Evolutionary conservation across 2,888 invertebrate species (phyloP).

Genomic region (Atrina japonica): DNA sequence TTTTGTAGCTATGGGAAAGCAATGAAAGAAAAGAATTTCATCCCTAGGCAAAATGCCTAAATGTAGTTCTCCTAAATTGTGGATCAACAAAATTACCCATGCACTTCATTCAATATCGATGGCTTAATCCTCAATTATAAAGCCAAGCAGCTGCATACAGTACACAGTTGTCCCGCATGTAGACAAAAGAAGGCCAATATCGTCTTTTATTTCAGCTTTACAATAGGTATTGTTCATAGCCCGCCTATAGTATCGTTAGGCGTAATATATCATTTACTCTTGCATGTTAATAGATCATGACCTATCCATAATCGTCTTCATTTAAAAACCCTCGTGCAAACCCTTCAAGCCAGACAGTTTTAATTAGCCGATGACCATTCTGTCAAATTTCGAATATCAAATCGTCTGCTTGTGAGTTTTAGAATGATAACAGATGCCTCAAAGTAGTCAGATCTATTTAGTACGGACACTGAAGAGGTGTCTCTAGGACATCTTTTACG

Average conservation of each 20-base stretch:
- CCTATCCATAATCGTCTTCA: background rate
- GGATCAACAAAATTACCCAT: slow-evolving; percentile 12
- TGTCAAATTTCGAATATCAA: too few species aligned
- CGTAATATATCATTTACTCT: slow-evolving; percentile 11
- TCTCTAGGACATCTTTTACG: too few species aligned
- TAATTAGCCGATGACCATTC: too few species aligned
- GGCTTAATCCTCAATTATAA: slow-evolving; percentile 16
- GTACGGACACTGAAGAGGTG: too few species aligned
- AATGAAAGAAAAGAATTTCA: slow-evolving; percentile 24
- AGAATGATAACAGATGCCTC: too few species aligned
- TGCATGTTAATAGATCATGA: slow-evolving; percentile 11
- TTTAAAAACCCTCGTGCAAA: background rate
- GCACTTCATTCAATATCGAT: slow-evolving; percentile 32
- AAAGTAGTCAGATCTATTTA: too few species aligned
- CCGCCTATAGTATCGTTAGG: background rate
- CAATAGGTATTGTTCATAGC: too few species aligned
- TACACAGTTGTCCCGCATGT: background rate
- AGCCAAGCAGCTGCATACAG: slow-evolving; percentile 16
- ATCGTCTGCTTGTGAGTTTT: too few species aligned
- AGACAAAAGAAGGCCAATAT: slow-evolving; percentile 3
- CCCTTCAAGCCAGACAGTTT: too few species aligned
- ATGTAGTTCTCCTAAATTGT: slow-evolving; percentile 13
- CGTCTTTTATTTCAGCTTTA: background rate
- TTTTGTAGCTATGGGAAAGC: background rate
- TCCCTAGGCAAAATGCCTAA: slow-evolving; percentile 10